Percentiles rank a stretch among this genome's conserved stretches.
phyloP scores from a whole-genome alignment of 2,797 vertebrate genomes.

The Esox masquinongy region DNA sequence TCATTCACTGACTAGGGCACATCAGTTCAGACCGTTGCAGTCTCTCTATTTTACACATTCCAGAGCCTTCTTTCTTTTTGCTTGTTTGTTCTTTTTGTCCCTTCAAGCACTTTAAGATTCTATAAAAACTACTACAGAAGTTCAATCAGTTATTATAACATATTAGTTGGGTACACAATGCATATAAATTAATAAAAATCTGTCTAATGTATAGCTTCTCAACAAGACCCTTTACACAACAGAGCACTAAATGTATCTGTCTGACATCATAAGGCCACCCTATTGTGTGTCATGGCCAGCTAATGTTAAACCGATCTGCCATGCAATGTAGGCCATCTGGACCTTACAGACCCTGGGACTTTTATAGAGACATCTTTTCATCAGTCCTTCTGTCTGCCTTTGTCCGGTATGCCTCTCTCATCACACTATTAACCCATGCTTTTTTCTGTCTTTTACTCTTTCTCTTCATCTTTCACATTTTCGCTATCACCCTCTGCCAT shows the following conservation, averaged over 20 bases:
- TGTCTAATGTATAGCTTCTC: neutral
- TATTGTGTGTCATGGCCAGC: conserved; percentile 11
- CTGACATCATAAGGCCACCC: neutral
- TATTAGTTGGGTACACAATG: neutral
- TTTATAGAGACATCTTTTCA: neutral
- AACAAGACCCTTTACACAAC: neutral
- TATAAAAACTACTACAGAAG: no score
- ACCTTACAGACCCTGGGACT: conserved; percentile 5
- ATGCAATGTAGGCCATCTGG: conserved; percentile 47
- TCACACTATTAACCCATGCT: neutral
- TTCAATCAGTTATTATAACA: neutral
- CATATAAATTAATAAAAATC: neutral
- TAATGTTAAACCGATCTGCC: conserved; percentile 27
- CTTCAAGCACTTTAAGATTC: no score
- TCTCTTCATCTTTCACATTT: neutral
- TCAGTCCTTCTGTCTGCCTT: neutral
- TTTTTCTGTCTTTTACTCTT: neutral
- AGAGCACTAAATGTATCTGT: neutral
- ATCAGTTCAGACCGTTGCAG: neutral
- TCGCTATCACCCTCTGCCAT: neutral
- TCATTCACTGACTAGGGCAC: neutral
- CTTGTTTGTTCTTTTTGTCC: no score
- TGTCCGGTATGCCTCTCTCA: neutral
- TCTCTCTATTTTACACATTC: neutral
- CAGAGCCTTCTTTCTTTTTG: neutral